These are phyloP conservation scores for Synanceia verrucosa DNA, from an alignment of 2,797 vertebrate species.

Conservation along the genomic window DNA sequence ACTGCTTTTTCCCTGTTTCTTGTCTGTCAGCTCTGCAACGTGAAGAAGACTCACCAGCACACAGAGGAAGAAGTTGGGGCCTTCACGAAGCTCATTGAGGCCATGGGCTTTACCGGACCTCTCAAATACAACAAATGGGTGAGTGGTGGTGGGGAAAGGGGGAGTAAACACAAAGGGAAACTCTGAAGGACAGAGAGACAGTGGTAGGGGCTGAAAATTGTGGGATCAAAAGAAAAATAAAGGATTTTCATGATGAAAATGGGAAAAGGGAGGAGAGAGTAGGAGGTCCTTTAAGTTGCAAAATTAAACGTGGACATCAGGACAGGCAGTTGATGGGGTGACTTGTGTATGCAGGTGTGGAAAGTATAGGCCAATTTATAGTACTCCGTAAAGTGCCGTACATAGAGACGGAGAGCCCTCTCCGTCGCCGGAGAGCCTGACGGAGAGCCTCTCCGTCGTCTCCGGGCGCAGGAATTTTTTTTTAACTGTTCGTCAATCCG, in stretches of 20 bases:
- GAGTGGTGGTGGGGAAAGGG: conserved; percentile 50
- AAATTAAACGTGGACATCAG: neutral
- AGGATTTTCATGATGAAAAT: no score
- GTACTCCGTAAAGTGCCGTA: no score
- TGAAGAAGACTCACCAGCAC: conserved; percentile 86
- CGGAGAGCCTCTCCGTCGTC: no score
- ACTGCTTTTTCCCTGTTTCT: neutral
- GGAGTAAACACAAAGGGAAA: neutral
- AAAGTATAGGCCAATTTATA: no score
- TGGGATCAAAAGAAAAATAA: neutral
- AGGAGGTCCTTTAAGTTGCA: neutral
- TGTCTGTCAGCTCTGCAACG: conserved; percentile 59
- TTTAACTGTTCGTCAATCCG: no score
- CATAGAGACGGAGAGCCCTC: no score
- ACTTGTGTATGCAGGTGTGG: neutral
- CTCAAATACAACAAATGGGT: conserved; percentile 99
- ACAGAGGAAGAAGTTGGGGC: conserved; percentile 91
- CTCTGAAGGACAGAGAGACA: neutral
- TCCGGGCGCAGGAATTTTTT: no score
- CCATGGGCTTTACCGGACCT: conserved; percentile 95
- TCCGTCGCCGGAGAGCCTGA: no score
- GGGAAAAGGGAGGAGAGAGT: neutral
- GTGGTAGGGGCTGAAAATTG: neutral
- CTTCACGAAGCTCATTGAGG: conserved; percentile 95
- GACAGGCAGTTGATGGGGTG: neutral